A percentile compares a stretch with the other conserved stretches of the same genome.
Conservation (phyloP, 1,140 invertebrate species). For the Chelonus insularis region DNA sequence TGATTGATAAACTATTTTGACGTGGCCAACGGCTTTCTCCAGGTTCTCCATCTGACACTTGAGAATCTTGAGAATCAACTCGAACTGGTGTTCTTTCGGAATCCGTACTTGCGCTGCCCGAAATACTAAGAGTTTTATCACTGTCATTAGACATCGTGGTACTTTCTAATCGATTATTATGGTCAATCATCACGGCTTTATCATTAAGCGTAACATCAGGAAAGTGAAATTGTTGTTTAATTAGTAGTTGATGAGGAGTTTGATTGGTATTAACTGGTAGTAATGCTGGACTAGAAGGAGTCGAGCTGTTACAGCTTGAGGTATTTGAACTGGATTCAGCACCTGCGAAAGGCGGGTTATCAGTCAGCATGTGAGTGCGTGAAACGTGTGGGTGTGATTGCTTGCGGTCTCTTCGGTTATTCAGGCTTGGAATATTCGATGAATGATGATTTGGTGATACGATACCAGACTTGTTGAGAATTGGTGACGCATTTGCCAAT, state of each 20-base stretch:
- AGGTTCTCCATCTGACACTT: slow-evolving; percentile 70
- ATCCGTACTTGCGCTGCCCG: slow-evolving; percentile 74
- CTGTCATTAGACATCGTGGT: slow-evolving; percentile 79
- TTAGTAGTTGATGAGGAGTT: slow-evolving; percentile 58
- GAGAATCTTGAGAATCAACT: slow-evolving; percentile 86
- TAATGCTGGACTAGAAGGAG: slow-evolving; percentile 90
- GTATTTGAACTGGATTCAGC: slow-evolving; percentile 91
- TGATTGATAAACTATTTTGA: slow-evolving; percentile 90
- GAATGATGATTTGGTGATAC: slow-evolving; percentile 55
- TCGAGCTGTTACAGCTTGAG: slow-evolving; percentile 95
- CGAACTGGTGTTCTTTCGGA: slow-evolving; percentile 81
- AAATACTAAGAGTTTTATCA: slow-evolving; percentile 80
- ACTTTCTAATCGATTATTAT: slow-evolving; percentile 66
- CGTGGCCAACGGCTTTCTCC: slow-evolving; percentile 74
- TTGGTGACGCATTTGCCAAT: slow-evolving; percentile 51
- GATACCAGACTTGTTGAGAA: slow-evolving; percentile 48
- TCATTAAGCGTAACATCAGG: slow-evolving; percentile 64
- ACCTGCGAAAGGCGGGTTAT: slow-evolving; percentile 67
- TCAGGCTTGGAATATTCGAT: slow-evolving; percentile 45
- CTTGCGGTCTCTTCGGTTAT: slow-evolving; percentile 57
- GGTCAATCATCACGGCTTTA: slow-evolving; percentile 63
- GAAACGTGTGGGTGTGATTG: slow-evolving; percentile 64
- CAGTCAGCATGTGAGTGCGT: too few species aligned
- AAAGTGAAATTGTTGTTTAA: slow-evolving; percentile 81
- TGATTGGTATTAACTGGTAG: slow-evolving; percentile 59